phyloP scores from a whole-genome alignment of 1,140 invertebrate species.

The Brachionus koreanus region DNA sequence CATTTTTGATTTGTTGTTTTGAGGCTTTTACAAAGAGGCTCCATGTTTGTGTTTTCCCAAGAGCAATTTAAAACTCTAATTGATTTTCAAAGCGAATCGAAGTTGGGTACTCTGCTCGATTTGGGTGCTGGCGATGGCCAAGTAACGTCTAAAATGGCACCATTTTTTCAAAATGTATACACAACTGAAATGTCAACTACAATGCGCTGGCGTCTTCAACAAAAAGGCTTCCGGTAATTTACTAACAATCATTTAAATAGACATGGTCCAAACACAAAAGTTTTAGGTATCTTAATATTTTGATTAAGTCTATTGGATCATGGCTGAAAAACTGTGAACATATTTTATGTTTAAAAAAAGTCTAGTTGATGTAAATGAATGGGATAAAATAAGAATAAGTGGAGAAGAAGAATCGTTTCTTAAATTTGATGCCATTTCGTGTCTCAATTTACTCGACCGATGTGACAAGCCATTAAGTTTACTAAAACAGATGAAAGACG shows the following conservation, averaged over 20 bases:
- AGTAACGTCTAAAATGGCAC: constrained; percentile 71
- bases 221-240: constrained; percentile 71
- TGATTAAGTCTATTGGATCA: too few species aligned
- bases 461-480: constrained; percentile 74
- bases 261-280: too few species aligned
- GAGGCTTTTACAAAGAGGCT: constrained; percentile 77
- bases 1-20: too few species aligned
- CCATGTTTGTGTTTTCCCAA: constrained; percentile 84
- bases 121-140: constrained; percentile 85
- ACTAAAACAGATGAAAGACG: constrained; percentile 66
- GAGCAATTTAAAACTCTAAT: constrained; percentile 70
- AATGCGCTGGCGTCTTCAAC: constrained; percentile 71
- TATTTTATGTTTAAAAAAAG: constrained; percentile 55
- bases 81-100: constrained; percentile 46
- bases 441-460: constrained; percentile 82
- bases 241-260: not conserved
- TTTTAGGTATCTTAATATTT: too few species aligned
- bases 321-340: too few species aligned
- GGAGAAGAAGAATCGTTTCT: constrained; percentile 53
- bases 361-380: constrained; percentile 71
- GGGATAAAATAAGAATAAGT: constrained; percentile 59
- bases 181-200: constrained; percentile 79
- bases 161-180: constrained; percentile 66
- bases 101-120: constrained; percentile 67
- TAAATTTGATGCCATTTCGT: constrained; percentile 74